Conservation (phyloP, 2,797 vertebrate species). For the Phalanger gymnotis region DNA sequence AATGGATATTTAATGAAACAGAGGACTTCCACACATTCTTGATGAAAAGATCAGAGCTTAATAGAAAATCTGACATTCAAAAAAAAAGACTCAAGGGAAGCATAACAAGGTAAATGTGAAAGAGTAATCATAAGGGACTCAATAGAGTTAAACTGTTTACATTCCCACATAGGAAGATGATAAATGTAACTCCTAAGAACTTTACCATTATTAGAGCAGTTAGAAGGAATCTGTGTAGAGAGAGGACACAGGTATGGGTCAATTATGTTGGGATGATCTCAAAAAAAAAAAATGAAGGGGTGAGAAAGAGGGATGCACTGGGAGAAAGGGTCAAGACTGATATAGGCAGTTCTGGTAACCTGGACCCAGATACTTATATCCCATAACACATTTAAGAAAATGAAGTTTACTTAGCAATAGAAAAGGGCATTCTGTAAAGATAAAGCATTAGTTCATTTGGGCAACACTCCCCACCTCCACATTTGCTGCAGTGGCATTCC, state of each 20-base stretch:
- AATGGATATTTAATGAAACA: background rate
- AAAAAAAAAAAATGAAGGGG: background rate
- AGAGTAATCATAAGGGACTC: background rate
- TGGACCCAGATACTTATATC: background rate
- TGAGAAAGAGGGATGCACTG: background rate
- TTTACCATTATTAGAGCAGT: background rate
- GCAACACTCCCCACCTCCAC: background rate
- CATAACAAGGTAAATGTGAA: background rate
- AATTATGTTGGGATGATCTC: background rate
- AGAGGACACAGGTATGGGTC: background rate
- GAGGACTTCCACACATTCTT: background rate
- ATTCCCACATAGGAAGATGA: background rate
- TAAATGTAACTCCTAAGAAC: background rate
- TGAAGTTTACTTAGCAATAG: background rate
- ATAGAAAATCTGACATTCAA: background rate
- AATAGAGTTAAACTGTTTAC: background rate
- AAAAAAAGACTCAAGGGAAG: background rate
- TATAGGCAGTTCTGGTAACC: background rate
- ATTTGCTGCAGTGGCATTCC: background rate
- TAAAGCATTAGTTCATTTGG: background rate
- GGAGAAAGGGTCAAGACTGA: too few species aligned
- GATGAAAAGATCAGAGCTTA: background rate
- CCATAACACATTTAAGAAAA: background rate
- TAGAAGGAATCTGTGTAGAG: background rate
- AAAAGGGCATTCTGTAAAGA: background rate